Evolutionary conservation across 30 jellyfish, hydroid and myxozoan genomes (phyloP).

Genomic region (Haliclystus octoradiatus): DNA sequence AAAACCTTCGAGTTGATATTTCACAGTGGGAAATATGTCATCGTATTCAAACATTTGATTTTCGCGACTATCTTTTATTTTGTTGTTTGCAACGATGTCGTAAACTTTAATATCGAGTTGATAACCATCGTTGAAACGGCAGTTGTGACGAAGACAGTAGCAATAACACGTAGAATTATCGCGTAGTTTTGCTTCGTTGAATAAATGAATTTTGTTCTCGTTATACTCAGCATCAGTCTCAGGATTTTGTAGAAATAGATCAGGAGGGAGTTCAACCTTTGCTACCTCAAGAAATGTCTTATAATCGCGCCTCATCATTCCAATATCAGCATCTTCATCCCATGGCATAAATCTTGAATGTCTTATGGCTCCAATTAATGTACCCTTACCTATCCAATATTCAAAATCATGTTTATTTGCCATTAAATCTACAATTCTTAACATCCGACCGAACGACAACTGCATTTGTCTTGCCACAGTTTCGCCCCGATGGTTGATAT

Average conservation of each 20-base stretch:
- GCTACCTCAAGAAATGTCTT: constrained; percentile 33
- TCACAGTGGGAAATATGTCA: constrained; percentile 49
- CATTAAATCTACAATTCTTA: constrained; percentile 37
- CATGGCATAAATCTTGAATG: constrained; percentile 60
- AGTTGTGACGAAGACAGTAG: constrained; percentile 44
- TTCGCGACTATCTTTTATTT: constrained; percentile 8
- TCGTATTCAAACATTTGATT: constrained; percentile 1
- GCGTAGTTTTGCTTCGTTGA: constrained; percentile 37
- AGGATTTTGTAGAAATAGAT: constrained; percentile 56
- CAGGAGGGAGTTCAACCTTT: constrained; percentile 59
- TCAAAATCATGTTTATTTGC: constrained; percentile 47
- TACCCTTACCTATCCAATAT: constrained; percentile 79
- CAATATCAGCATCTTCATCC: constrained; percentile 75
- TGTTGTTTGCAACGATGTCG: constrained; percentile 17
- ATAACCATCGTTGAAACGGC: constrained; percentile 68
- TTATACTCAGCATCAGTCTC: constrained; percentile 39
- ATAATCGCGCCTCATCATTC: constrained; percentile 60
- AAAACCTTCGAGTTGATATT: constrained; percentile 48
- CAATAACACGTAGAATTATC: constrained; percentile 68
- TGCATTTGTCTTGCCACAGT: constrained; percentile 76
- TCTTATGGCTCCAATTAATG: constrained; percentile 70
- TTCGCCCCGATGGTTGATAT: constrained; percentile 61
- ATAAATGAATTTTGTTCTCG: neutral
- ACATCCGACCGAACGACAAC: constrained; percentile 46
- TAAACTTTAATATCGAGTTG: constrained; percentile 68